Base-by-base conservation (phyloP, 2,113 vertebrate species). In the Misgurnus mizolepis region DNA sequence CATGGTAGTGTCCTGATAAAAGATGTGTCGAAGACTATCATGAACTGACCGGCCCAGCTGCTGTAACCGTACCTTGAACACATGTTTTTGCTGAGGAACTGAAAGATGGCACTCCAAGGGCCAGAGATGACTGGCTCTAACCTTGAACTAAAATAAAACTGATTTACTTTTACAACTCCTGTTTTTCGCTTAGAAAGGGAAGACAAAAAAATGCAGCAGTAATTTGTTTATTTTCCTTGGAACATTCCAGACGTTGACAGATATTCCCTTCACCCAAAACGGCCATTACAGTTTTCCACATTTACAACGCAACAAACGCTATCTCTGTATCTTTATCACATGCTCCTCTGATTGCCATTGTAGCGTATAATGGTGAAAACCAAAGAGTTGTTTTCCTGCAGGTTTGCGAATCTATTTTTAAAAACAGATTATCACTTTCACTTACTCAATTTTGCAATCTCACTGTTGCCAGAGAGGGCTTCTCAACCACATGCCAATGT, bases 1-100 rank as follows among this genome's bases (percentile, higher is more conserved):
- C 76, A 82, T 40, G 72, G 83, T 84, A 75, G 84, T 79, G 77
- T 76, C 81, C 86, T 34, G 86, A 84, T 89, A 87, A 91, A 89
- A 91, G 90, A 47, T 74, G 83, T 86, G 87, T 89, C 89, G 82
- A 91, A 91, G 85, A 83, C 12, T 56, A 88, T 87, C 86, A 80
- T 80, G 7, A 79, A 82, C 85, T 88, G 84, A 84, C 85, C 85
- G 88, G 89, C 70, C 15, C 4, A 17, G 80, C 68, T 83, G 84
- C 87, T 90, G 89, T 90, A 89, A 90, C 88, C 47, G 80, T 89
- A 90, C 80, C 89, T 89, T 89, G 83, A 89, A 89, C 92, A 90
- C 86, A 90, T 92, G 91, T 90, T 93, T 93, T 91, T 90, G 87
- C 92, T 88, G 91, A 91, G 87, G 89, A 88, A 89, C 90, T 93